These are phyloP conservation scores for Adelges cooleyi DNA, from an alignment of 1,140 invertebrate genomes.

Conservation along the genomic window DNA sequence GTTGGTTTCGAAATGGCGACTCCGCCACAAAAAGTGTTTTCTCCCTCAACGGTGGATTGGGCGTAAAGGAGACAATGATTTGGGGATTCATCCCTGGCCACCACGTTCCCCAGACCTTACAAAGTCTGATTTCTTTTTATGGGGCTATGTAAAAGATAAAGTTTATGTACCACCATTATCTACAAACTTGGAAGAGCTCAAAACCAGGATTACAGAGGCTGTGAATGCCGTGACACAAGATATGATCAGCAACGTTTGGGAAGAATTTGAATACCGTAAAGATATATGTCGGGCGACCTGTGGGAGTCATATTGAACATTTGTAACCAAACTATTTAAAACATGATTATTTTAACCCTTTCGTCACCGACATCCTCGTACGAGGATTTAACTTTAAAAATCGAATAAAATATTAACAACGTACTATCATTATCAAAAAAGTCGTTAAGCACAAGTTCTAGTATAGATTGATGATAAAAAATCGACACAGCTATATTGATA, in stretches of 20 bases:
- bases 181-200: slow-evolving; percentile 17
- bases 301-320: neutral
- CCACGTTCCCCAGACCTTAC: slow-evolving; percentile 39
- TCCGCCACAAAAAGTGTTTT: too few relatives aligned
- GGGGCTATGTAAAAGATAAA: slow-evolving; percentile 36
- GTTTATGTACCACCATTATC: slow-evolving; percentile 33
- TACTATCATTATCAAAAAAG: too few relatives aligned
- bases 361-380: too few relatives aligned
- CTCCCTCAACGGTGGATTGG: neutral
- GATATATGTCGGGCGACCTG: neutral
- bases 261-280: neutral
- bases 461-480: too few relatives aligned
- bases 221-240: neutral
- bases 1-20: too few relatives aligned
- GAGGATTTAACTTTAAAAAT: too few relatives aligned
- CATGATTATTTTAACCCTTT: too few relatives aligned
- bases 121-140: slow-evolving; percentile 39
- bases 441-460: too few relatives aligned
- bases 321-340: too few relatives aligned
- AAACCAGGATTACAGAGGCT: slow-evolving; percentile 3
- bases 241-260: neutral
- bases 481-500: too few relatives aligned
- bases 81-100: slow-evolving; percentile 33
- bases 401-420: too few relatives aligned
- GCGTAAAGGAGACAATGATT: neutral